These are phyloP conservation scores for Ophonus ardosiacus DNA, from an alignment of 2,888 invertebrate genomes.

Conservation along the genomic window DNA sequence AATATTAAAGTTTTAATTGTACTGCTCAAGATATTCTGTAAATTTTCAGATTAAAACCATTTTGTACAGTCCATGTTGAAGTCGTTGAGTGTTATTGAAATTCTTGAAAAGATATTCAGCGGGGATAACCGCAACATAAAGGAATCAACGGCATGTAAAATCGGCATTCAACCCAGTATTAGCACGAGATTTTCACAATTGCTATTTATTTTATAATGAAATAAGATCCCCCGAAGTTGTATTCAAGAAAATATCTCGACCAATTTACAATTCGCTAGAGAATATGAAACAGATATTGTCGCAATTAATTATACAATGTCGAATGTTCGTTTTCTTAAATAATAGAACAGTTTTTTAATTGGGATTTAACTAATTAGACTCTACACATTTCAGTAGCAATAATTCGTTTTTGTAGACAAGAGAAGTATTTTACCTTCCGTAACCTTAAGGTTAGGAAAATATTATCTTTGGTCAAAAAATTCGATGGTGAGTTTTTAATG, in stretches of 20 bases:
- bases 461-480: too few species aligned
- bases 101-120: slow-evolving; percentile 33
- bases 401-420: too few species aligned
- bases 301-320: not conserved
- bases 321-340: not conserved
- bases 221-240: not conserved
- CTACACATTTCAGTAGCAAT: too few species aligned
- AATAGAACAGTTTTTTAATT: too few species aligned
- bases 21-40: slow-evolving; percentile 11
- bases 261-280: not conserved
- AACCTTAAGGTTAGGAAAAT: too few species aligned
- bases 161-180: slow-evolving; percentile 24
- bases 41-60: slow-evolving; percentile 44
- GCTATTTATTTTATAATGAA: slow-evolving; percentile 24
- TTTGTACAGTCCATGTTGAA: slow-evolving; percentile 46
- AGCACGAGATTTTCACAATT: slow-evolving; percentile 18
- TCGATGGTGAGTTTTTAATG: too few species aligned
- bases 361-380: too few species aligned
- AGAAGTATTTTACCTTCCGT: too few species aligned
- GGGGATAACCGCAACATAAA: slow-evolving; percentile 6
- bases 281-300: not conserved
- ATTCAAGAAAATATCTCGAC: not conserved
- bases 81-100: slow-evolving; percentile 38
- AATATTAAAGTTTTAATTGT: slow-evolving; percentile 57
- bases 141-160: slow-evolving; percentile 41